phyloP scores from a whole-genome alignment of 1,140 invertebrate species.

The Leptopilina boulardi region DNA sequence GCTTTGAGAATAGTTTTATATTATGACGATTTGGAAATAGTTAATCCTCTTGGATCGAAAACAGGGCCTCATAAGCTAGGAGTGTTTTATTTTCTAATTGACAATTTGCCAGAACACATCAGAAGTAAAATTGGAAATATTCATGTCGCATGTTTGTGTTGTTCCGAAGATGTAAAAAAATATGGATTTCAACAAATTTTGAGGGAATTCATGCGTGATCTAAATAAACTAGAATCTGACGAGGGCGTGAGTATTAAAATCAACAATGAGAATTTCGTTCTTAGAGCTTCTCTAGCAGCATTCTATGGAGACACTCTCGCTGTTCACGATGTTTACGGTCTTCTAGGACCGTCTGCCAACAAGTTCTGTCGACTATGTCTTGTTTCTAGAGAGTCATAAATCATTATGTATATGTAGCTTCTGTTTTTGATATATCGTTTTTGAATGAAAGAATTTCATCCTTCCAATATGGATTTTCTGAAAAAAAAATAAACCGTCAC shows the following conservation, averaged over 20 bases:
- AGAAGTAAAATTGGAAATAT: not conserved
- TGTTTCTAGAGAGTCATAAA: slow-evolving; percentile 30
- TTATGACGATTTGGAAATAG: not conserved
- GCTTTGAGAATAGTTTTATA: not conserved
- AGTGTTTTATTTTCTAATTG: not conserved
- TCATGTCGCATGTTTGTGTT: not conserved
- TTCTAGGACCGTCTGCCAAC: slow-evolving; percentile 47
- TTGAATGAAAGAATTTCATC: slow-evolving; percentile 33
- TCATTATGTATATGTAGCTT: not conserved
- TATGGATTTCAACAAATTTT: not conserved
- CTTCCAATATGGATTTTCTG: slow-evolving; percentile 37
- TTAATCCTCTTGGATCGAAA: not conserved
- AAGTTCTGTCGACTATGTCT: slow-evolving; percentile 48
- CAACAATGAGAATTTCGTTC: not conserved
- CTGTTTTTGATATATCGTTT: slow-evolving; percentile 32
- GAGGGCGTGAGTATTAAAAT: not conserved
- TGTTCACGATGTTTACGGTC: slow-evolving; percentile 51
- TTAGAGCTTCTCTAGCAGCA: not conserved
- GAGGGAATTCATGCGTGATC: not conserved
- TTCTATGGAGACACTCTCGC: slow-evolving; percentile 53
- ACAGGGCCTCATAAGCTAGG: not conserved
- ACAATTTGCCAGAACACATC: not conserved
- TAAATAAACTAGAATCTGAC: not conserved
- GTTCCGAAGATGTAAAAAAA: not conserved
- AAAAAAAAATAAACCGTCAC: slow-evolving; percentile 40